Conservation (phyloP, 2,113 vertebrate genomes). For the Vicugna pacos region DNA sequence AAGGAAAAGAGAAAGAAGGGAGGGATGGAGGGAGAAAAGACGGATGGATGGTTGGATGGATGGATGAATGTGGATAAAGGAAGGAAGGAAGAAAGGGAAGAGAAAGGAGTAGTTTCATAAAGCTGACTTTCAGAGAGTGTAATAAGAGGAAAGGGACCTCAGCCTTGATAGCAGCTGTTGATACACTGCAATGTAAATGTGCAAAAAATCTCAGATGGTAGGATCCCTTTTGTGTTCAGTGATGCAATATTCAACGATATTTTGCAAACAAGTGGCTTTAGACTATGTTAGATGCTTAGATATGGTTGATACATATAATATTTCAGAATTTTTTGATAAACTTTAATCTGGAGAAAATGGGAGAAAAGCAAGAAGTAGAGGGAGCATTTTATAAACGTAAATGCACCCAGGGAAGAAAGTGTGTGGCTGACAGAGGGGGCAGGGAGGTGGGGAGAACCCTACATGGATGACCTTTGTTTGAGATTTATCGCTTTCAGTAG, state of each 20-base stretch:
- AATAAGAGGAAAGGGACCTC: not conserved
- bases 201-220: not conserved
- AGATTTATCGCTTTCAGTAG: rapidly evolving
- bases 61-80: no score
- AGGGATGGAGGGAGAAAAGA: no score
- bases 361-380: not conserved
- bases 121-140: not conserved
- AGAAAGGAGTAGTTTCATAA: not conserved
- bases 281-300: not conserved
- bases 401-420: not conserved
- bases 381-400: not conserved
- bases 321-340: not conserved
- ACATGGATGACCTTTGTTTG: rapidly evolving
- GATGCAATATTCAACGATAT: no score
- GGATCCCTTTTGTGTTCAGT: not conserved
- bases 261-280: not conserved
- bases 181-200: not conserved
- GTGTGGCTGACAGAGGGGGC: no score
- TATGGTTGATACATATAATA: not conserved
- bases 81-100: no score
- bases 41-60: no score
- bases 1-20: not conserved
- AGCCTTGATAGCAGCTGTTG: not conserved
- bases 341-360: not conserved
- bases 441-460: rapidly evolving